Conservation (phyloP, 92 coral and sea anemone genomes). For the Blastomussa wellsi region DNA sequence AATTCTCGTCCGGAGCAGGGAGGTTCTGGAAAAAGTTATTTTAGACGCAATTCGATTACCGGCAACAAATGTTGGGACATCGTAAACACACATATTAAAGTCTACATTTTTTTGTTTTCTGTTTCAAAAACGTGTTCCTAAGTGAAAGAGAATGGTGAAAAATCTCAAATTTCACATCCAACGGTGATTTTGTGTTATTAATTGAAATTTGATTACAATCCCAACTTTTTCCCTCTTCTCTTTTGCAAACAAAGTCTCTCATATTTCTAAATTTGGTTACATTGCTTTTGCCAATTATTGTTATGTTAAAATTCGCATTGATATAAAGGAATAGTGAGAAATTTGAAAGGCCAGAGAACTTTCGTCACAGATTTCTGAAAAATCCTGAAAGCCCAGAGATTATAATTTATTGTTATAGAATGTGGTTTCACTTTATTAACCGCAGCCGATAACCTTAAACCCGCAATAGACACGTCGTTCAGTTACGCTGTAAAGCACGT, state of each 20-base stretch:
- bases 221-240: neutral
- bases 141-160: neutral
- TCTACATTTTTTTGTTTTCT: neutral
- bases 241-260: neutral
- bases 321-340: neutral
- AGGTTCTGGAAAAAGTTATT: conserved; percentile 15
- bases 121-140: neutral
- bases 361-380: neutral
- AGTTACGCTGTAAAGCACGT: conserved; percentile 1
- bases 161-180: conserved; percentile 1
- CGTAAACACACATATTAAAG: neutral
- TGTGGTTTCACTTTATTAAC: conserved; percentile 27
- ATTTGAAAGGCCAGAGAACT: neutral
- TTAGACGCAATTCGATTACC: neutral
- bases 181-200: conserved; percentile 1
- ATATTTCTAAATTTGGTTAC: neutral
- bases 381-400: neutral
- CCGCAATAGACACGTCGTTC: neutral
- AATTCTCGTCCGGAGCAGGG: conserved; percentile 22
- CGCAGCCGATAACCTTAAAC: conserved; percentile 10
- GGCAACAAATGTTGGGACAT: neutral
- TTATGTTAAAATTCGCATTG: neutral
- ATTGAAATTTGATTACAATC: conserved; percentile 29
- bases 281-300: neutral
- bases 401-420: conserved; percentile 1